Conservation (phyloP, 2,113 vertebrate species). For the Gambusia holbrooki region DNA sequence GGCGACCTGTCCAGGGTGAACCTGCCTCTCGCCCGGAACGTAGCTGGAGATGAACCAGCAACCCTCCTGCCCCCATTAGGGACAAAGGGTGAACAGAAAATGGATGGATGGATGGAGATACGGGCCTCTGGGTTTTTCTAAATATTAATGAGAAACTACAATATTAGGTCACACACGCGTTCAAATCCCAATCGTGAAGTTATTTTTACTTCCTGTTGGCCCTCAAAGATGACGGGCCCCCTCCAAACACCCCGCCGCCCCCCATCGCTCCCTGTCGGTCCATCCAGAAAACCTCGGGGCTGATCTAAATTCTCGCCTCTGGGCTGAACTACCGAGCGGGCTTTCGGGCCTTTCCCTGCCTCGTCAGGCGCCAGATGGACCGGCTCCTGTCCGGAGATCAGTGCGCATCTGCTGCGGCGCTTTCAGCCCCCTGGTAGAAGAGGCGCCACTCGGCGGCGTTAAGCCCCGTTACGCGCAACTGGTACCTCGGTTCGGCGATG, state of each 20-base stretch:
- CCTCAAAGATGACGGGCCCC: constrained; percentile 22
- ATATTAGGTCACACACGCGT: background rate
- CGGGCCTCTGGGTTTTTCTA: background rate
- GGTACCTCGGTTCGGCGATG: constrained; percentile 62
- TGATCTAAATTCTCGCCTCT: constrained; percentile 70
- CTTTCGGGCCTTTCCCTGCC: constrained; percentile 64
- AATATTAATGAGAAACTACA: background rate
- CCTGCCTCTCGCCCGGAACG: too few relatives aligned
- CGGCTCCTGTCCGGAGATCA: constrained; percentile 77
- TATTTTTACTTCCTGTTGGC: constrained; percentile 30
- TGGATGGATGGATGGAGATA: too few relatives aligned
- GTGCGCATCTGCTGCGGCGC: constrained; percentile 81
- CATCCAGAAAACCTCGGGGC: constrained; percentile 50
- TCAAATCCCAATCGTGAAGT: background rate
- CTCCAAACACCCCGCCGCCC: background rate
- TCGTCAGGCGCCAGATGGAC: constrained; percentile 83
- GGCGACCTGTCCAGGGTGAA: too few relatives aligned
- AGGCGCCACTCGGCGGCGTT: constrained; percentile 60
- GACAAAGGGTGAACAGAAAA: too few relatives aligned
- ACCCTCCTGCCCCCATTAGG: too few relatives aligned
- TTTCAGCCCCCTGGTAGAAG: constrained; percentile 58
- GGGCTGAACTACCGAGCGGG: constrained; percentile 52
- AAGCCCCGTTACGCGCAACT: constrained; percentile 80
- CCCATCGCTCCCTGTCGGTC: constrained; percentile 25
- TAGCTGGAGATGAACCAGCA: too few relatives aligned